These are phyloP conservation scores for Hylaeus volcanicus DNA, from an alignment of 1,140 invertebrate genomes.

Conservation along the genomic window DNA sequence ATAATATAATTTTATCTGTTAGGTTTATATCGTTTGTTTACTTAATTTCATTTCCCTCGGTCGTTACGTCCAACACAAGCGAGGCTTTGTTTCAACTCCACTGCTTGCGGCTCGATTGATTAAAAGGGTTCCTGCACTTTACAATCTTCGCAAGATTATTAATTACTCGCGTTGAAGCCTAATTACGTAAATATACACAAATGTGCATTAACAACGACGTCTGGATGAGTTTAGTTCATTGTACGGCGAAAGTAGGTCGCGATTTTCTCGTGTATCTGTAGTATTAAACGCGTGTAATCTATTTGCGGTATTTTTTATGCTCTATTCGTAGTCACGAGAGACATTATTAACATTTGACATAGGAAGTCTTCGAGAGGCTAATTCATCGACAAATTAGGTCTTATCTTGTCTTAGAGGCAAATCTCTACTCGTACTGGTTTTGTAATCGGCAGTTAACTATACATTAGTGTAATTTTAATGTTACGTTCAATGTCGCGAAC, in stretches of 20 bases:
- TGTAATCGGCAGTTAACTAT: neutral
- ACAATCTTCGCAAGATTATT: too few species aligned
- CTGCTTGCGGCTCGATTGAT: neutral
- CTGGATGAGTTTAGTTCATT: neutral
- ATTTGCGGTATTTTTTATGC: conserved; percentile 1
- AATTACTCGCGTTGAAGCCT: neutral
- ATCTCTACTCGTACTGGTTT: neutral
- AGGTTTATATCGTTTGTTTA: neutral
- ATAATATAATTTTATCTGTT: too few species aligned
- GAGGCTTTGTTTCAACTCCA: neutral
- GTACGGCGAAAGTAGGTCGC: neutral
- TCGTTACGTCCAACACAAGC: neutral
- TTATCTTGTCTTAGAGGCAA: neutral
- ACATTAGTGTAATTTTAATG: neutral
- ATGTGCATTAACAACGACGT: neutral
- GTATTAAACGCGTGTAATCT: neutral
- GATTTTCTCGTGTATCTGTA: neutral
- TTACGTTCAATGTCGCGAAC: neutral
- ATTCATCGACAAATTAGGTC: neutral
- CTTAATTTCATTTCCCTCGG: neutral
- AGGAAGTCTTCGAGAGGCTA: neutral
- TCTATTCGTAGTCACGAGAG: too few species aligned
- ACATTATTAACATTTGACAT: conserved; percentile 6
- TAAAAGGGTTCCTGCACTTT: neutral
- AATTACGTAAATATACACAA: neutral